Evolutionary conservation across 2,113 vertebrate species (phyloP).

Genomic region (Tonatia bakeri): DNA sequence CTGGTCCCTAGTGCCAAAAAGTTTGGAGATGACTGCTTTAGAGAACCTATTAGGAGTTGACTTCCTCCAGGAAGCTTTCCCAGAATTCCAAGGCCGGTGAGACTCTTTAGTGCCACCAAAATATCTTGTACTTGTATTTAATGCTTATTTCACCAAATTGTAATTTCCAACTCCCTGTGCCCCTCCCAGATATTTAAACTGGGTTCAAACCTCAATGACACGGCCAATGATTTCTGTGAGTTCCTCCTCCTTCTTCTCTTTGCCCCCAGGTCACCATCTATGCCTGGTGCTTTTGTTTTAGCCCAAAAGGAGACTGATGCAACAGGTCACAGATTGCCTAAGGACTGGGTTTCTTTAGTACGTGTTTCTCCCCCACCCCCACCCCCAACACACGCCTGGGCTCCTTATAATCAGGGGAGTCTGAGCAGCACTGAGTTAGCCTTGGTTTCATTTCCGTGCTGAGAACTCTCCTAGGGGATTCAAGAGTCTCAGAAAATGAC

Average conservation of each 20-base stretch:
- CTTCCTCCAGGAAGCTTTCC: not conserved
- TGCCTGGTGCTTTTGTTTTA: not conserved
- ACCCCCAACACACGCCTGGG: not conserved
- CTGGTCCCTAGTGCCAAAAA: too few species aligned
- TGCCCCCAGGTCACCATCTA: not conserved
- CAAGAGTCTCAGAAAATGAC: not conserved
- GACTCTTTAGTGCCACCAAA: not conserved
- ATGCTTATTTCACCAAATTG: not conserved
- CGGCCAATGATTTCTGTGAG: not conserved
- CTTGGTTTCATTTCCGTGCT: not conserved
- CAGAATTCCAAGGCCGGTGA: not conserved
- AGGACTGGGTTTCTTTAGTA: not conserved
- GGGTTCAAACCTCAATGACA: not conserved
- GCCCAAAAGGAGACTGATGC: not conserved
- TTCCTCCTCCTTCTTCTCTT: not conserved
- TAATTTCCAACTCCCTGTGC: not conserved
- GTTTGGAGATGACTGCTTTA: not conserved
- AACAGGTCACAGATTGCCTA: not conserved
- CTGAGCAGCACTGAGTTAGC: not conserved
- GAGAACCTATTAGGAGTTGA: not conserved
- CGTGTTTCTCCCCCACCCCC: too few species aligned
- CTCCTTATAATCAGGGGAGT: not conserved
- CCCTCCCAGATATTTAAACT: not conserved
- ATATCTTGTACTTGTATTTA: not conserved
- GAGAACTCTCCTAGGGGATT: not conserved